Percentiles rank a stretch among this genome's conserved stretches.
These are phyloP conservation scores for Lagopus muta DNA, from an alignment of 2,113 vertebrate species.

Conservation along the genomic window DNA sequence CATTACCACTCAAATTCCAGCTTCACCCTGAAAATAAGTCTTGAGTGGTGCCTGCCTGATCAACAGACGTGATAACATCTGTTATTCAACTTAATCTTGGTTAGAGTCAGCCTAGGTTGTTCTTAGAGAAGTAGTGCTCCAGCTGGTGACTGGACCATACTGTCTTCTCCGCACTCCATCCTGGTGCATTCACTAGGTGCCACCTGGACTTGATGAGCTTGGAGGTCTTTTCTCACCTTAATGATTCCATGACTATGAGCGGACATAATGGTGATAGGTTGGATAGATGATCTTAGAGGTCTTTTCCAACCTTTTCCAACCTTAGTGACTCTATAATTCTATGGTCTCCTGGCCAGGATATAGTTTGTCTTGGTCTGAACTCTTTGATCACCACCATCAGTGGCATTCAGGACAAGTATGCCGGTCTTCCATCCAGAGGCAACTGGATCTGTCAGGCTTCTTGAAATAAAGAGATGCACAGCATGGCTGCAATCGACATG, in stretches of 20 bases:
- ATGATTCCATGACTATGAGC: too few relatives aligned
- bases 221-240: too few relatives aligned
- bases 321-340: too few relatives aligned
- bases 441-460: neutral
- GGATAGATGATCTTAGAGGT: too few relatives aligned
- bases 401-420: neutral
- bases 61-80: neutral
- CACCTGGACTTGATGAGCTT: too few relatives aligned
- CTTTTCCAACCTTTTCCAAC: too few relatives aligned
- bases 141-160: neutral
- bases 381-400: neutral
- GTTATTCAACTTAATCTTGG: neutral
- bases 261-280: too few relatives aligned
- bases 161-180: too few relatives aligned
- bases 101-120: neutral
- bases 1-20: neutral
- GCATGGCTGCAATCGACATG: rapidly evolving
- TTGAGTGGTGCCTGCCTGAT: neutral
- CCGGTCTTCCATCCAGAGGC: neutral
- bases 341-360: neutral
- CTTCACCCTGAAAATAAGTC: neutral
- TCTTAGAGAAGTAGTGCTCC: neutral
- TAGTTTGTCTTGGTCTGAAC: rapidly evolving
- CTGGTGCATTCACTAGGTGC: too few relatives aligned
- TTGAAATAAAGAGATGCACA: neutral